A percentile compares a stretch with the other conserved stretches of the same genome.
phyloP scores from a whole-genome alignment of 2,888 invertebrate genomes.

The Lasioglossum morio region DNA sequence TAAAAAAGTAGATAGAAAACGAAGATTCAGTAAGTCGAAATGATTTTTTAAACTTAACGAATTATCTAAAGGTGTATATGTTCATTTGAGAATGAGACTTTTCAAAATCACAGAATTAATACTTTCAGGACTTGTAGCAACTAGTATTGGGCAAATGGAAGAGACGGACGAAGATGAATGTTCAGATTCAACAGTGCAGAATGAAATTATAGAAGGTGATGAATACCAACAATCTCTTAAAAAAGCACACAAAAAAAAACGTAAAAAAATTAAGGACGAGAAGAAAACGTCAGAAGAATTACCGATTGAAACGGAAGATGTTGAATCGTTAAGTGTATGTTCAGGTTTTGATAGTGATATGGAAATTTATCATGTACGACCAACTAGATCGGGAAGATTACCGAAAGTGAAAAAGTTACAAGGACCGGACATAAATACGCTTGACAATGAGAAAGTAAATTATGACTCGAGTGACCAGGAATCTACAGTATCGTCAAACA shows the following conservation, averaged over 20 bases:
- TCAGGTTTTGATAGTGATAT: constrained; percentile 74
- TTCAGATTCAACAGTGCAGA: not conserved
- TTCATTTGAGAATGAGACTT: not conserved
- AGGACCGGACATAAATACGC: constrained; percentile 72
- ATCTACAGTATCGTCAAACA: constrained; percentile 1
- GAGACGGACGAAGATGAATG: constrained; percentile 63
- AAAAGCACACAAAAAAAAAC: constrained; percentile 24
- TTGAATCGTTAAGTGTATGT: constrained; percentile 49
- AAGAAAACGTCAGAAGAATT: not conserved
- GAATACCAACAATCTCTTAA: constrained; percentile 20
- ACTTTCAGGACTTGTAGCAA: constrained; percentile 67
- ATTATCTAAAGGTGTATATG: not conserved
- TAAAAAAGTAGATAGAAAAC: constrained; percentile 52
- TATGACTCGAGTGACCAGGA: constrained; percentile 36
- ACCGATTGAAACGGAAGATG: constrained; percentile 54
- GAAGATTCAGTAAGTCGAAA: constrained; percentile 61
- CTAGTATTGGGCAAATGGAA: constrained; percentile 81
- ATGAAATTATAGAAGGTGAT: constrained; percentile 22
- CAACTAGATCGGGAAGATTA: constrained; percentile 84
- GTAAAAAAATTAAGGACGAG: constrained; percentile 51
- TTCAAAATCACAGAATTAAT: not conserved
- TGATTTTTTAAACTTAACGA: not conserved
- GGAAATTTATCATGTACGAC: constrained; percentile 80
- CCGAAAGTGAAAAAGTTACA: constrained; percentile 81
- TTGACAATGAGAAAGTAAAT: constrained; percentile 64